Evolutionary conservation across 2,797 vertebrate species (phyloP), one percentile per base, ranked within the genome.

Genomic region (Glyptemys insculpta): DNA sequence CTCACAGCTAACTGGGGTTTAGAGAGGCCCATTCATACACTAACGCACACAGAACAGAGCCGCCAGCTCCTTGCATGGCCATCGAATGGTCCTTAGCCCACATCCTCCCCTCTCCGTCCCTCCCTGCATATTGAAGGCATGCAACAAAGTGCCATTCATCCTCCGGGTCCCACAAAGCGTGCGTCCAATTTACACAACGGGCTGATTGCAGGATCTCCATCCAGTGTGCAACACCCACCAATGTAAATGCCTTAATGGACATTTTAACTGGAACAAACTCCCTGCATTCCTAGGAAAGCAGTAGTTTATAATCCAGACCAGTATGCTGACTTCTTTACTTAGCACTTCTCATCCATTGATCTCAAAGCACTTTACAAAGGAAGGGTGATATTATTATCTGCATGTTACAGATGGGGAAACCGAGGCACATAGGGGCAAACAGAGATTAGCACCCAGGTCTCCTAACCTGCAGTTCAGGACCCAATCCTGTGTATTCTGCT

Each of bases 221-320:
- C 72, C 41, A 15, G 19, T 68, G 44, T 49, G 79, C 50, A 41
- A 86, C 87, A 83, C 78, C 53, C 54, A 54, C 86, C 82, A 90
- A 91, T 44, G 81, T 91, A 74, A 62, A 92, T 76, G 78, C 83
- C 89, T 0, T 0, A 37, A 19, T 49, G 82, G 23, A 37, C 56
- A 76, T 96, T 49, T 93, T 50, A 79, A 89, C 81, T 82, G 78
- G 54, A 79, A 91, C 78, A 92, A 88, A 94, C 37, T 16, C 14
- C 27, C 27, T 31, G 25, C 25, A 12, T 49, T 31, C 27, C 74
- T 0, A 23, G 9, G 2, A 82, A 52, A 0, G 2, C 50, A 79
- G n/a, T 11, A 37, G 65, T 87, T 94, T 91, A 89, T 90, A 88
- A 10, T 50, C 1, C 2, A 93, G 56, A 88, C 41, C 86, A 85